phyloP scores from a whole-genome alignment of 2,113 vertebrate genomes.

The Clarias magur region DNA sequence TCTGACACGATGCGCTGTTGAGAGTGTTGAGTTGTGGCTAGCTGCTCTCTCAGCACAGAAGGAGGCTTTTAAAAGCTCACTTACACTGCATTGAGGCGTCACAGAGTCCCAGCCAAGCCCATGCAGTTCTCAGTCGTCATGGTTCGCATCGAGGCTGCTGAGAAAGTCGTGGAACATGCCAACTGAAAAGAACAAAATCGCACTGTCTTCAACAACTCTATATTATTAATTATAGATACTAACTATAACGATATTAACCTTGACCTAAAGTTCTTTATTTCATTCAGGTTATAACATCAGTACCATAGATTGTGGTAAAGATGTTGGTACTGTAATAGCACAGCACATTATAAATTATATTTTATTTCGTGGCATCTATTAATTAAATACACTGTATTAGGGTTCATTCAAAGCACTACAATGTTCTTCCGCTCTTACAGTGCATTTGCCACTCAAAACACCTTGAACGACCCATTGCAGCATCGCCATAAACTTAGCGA shows the following conservation, averaged over 20 bases:
- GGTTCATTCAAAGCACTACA: background rate
- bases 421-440: too few species aligned
- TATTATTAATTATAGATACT: background rate
- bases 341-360: background rate
- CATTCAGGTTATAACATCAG: background rate
- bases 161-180: background rate
- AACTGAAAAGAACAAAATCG: background rate
- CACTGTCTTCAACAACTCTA: background rate
- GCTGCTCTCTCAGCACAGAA: constrained; percentile 33
- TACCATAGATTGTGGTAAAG: background rate
- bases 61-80: constrained; percentile 43
- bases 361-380: background rate
- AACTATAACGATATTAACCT: background rate
- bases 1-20: constrained; percentile 26
- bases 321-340: background rate
- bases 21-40: constrained; percentile 4
- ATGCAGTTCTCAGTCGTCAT: constrained; percentile 24
- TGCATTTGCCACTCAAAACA: too few species aligned
- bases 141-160: background rate
- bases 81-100: constrained; percentile 32
- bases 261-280: background rate
- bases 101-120: constrained; percentile 7
- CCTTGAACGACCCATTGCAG: too few species aligned
- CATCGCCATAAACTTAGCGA: too few species aligned
- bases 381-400: background rate